Evolutionary conservation across 1,140 invertebrate genomes (phyloP), one percentile per base, ranked within the genome.

Genomic region (Idris sp.): DNA sequence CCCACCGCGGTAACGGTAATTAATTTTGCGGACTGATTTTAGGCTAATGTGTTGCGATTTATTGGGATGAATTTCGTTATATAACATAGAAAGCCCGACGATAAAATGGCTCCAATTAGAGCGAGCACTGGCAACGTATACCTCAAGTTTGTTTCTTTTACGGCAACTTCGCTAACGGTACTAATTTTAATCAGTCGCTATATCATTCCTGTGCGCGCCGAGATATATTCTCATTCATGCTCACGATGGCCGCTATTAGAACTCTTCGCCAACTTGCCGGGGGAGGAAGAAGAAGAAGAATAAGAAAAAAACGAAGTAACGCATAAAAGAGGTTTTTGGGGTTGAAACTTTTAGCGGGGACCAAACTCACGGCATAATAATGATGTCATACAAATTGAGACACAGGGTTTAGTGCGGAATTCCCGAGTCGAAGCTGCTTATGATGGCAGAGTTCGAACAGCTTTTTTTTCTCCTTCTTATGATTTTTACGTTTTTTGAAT

Each of bases 91-190:
- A 3, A 13, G 7, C 31, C 7, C 3, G 28, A 22, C 35, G 2
- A 48, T 64, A 64, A 67, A 67, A 26, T 40, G 41, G 41, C 14
- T 14, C 41, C 36, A 53, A 65, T 54, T 67, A 67, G 61, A 33
- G 51, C 28, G 31, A n/a, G n/a, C n/a, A n/a, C n/a, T 38, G 14
- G 25, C 8, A 35, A 59, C 54, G 43, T 30, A 46, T 51, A 31
- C 11, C 36, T 43, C 46, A 6, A 25, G 36, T 51, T 36, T 26
- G 46, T 36, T 36, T 43, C 46, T 36, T 33, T 15, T 6, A 5
- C 48, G 18, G 6, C 7, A 26, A 51, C 3, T 25, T 53, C 31
- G 26, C 22, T 67, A 65, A 58, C 41, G 64, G 51, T 58, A 49
- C 51, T 22, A 14, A 40, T 22, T 48, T 58, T 48, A 38, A 68